phyloP scores from a whole-genome alignment of 2,797 vertebrate species.

The Helicolenus hilgendorfi region DNA sequence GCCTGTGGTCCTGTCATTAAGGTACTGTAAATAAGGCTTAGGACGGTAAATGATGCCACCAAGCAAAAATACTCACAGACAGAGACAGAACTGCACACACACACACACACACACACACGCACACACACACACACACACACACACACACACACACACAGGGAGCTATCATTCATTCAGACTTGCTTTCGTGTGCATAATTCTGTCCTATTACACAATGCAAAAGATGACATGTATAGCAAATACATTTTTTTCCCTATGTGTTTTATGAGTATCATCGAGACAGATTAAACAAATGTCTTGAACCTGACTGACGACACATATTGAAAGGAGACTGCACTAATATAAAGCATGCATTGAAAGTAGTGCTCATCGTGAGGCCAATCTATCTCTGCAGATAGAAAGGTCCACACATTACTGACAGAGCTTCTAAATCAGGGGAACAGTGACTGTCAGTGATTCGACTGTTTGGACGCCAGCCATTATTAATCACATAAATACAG shows the following conservation, averaged over 20 bases:
- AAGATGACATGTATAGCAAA: background rate
- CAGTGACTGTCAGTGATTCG: no score
- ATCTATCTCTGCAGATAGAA: no score
- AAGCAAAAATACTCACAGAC: conserved; percentile 40
- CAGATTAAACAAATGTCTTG: background rate
- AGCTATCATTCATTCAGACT: conserved; percentile 21
- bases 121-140: conserved; percentile 8
- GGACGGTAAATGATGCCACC: conserved; percentile 62
- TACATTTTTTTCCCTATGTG: background rate
- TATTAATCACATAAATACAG: no score
- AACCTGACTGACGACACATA: background rate
- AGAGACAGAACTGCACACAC: background rate
- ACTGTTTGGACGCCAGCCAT: no score
- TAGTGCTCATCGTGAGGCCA: background rate
- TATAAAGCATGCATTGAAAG: background rate
- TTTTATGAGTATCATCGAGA: background rate
- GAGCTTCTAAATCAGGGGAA: no score
- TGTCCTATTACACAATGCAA: background rate
- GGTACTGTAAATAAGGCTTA: conserved; percentile 58
- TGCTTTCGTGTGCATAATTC: background rate
- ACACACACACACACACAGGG: background rate
- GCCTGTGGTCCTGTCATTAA: conserved; percentile 75
- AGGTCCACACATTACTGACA: no score
- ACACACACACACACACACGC: background rate
- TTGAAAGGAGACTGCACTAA: background rate